Conservation (phyloP, 2,888 invertebrate species). For the Uropetala carovei region DNA sequence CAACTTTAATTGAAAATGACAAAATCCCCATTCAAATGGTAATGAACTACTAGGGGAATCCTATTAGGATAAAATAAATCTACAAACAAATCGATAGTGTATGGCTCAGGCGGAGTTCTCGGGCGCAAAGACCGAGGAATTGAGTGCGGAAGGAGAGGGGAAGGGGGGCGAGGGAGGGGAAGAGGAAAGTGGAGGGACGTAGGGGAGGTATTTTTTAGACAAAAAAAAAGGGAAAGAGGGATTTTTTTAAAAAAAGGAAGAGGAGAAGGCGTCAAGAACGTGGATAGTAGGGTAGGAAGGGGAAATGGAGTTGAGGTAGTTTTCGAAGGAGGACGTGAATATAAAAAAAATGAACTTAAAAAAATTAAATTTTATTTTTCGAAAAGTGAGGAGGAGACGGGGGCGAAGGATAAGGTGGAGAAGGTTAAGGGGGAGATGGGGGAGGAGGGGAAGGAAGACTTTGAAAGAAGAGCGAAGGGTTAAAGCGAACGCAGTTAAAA, state of each 20-base stretch:
- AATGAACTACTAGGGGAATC: conserved; percentile 69
- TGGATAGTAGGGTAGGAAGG: not conserved
- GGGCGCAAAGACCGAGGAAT: conserved; percentile 58
- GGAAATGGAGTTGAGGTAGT: not conserved
- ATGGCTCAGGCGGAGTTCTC: conserved; percentile 43
- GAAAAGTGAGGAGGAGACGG: not conserved
- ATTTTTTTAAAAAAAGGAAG: not conserved
- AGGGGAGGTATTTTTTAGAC: not conserved
- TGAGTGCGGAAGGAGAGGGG: conserved; percentile 14
- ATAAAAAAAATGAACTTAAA: not conserved
- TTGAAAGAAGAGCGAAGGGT: not conserved
- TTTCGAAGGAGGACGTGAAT: not conserved
- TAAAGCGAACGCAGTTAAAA: conserved; percentile 11
- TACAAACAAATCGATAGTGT: conserved; percentile 68
- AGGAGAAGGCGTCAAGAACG: not conserved
- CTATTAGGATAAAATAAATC: conserved; percentile 70
- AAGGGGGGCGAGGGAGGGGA: not conserved
- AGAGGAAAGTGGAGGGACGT: too few relatives aligned
- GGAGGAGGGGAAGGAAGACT: not conserved
- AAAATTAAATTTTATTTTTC: not conserved
- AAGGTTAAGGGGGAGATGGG: not conserved
- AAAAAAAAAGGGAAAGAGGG: not conserved
- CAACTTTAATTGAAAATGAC: conserved; percentile 70
- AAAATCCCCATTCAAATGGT: conserved; percentile 70
- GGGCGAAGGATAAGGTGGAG: not conserved